Evolutionary conservation across 2,888 invertebrate genomes (phyloP), one percentile per base, ranked within the genome.

Genomic region (Hypsopygia costalis): DNA sequence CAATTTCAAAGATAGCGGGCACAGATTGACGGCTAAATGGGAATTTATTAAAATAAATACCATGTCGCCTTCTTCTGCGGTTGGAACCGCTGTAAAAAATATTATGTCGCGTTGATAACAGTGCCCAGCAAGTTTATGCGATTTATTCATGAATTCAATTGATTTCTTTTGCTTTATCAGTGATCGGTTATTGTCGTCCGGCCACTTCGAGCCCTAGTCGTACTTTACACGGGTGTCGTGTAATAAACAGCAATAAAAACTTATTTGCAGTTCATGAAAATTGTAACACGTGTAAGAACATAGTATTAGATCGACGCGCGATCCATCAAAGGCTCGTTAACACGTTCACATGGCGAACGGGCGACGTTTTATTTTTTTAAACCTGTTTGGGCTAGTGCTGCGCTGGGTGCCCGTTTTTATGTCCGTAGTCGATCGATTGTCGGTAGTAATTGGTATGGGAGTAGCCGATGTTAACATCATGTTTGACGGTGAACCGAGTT

Each of bases 401-500:
- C 16, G 16, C 16, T 71, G 77, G 59, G 61, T 63, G 69, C 66
- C 64, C 54, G 80, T 80, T 83, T 83, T 82, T 78, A 68, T 78
- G 60, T 43, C 49, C 52, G 40, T 43, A 68, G 63, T 62, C 66
- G 68, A 74, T 76, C 76, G 81, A 80, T 73, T 75, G 79, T 76
- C 80, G 73, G 83, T 81, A 82, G 86, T 83, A 86, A 87, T 83
- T 81, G 83, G 79, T 83, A 77, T 78, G 81, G 81, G 83, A 85
- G 86, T 83, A 85, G 83, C 77, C 68, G 78, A 73, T 85, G 85
- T 86, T 76, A 74, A 87, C 87, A 85, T 75, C 71, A 71, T 83
- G 83, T 86, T 83, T 73, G 77, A 76, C 73, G 82, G 72, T 70
- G 77, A 67, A 69, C 67, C 60, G 71, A 75, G 81, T 81, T 86